Conservation (phyloP, 2,888 invertebrate species). For the Protodeltote pygarga region DNA sequence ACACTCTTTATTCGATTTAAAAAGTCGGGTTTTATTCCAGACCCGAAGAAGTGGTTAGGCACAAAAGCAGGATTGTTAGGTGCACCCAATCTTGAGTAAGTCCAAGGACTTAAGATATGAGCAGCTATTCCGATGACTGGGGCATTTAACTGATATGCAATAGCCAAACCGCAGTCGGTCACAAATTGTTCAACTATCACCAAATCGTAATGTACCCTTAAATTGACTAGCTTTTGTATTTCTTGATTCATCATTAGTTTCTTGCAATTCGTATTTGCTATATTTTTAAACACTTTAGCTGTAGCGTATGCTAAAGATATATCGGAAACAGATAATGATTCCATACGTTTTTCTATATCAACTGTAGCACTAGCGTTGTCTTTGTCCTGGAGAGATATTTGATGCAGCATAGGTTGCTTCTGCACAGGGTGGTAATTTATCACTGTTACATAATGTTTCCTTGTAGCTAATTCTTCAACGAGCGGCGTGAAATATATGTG, state of each 20-base stretch:
- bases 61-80: conserved; percentile 86
- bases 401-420: conserved; percentile 66
- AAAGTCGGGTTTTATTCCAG: conserved; percentile 70
- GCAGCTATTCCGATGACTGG: conserved; percentile 84
- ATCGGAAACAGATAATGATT: conserved; percentile 17
- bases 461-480: conserved; percentile 57
- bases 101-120: conserved; percentile 86
- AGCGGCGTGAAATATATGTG: conserved; percentile 44
- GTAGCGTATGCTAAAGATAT: conserved; percentile 25
- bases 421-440: conserved; percentile 64
- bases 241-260: conserved; percentile 47
- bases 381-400: conserved; percentile 55
- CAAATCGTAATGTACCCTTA: conserved; percentile 79
- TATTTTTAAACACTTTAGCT: conserved; percentile 5
- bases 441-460: conserved; percentile 64
- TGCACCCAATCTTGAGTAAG: conserved; percentile 83
- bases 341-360: conserved; percentile 16
- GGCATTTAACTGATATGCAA: conserved; percentile 81
- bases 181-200: conserved; percentile 85
- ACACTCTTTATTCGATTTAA: conserved; percentile 77
- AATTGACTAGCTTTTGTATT: conserved; percentile 49
- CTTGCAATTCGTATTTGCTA: conserved; percentile 52
- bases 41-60: conserved; percentile 82
- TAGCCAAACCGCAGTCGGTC: conserved; percentile 85
- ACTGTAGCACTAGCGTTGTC: conserved; percentile 18